Evolutionary conservation across 2,888 invertebrate species (phyloP), one percentile per base, ranked within the genome.

Genomic region (Caenorhabditis drosophilae): DNA sequence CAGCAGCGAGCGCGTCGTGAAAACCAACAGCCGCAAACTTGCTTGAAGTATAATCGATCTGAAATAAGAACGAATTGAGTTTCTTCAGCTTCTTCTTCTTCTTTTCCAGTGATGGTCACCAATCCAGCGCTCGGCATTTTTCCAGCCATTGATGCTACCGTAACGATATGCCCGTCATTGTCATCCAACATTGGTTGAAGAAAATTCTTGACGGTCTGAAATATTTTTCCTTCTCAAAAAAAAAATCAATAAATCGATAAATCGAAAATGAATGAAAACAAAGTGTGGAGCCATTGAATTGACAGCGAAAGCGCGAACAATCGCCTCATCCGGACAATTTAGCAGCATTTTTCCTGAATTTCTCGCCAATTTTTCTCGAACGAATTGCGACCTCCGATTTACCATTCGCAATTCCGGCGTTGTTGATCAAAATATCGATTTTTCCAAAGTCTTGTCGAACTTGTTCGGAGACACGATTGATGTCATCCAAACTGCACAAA

Each of bases 131-230:
- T 90, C 88, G 84, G 91, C 88, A 36, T 92, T 93, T 0, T 94
- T 91, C 87, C 93, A 88, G 62, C 93, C 92, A 76, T 73, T 4
- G 79, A 79, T 7, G 95, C 93, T 56, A 96, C 90, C 50, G 91
- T 92, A 9, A 95, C 93, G 73, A 96, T 90, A 84, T 96, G 96
- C 7, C 96, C 96, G 75, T 90, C 89, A 81, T 92, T 89, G 38
- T 88, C 88, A 79, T 90, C 88, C 64, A 95, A 88, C 96, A 96
- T 96, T 46, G 88, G 87, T 26, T 93, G 94, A 66, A 95, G 87
- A 86, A 96, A 95, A 4, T 93, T 54, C 86, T 57, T 57, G 35
- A 57, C 57, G 16, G 63, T 57, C 63, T 62, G 48, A 20, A 62
- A 54, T 41, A 25, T 25, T 27, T 27, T 26, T 9, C 7, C 9